Evolutionary conservation across 2,797 vertebrate species (phyloP).

Genomic region (Loriculus beryllinus): DNA sequence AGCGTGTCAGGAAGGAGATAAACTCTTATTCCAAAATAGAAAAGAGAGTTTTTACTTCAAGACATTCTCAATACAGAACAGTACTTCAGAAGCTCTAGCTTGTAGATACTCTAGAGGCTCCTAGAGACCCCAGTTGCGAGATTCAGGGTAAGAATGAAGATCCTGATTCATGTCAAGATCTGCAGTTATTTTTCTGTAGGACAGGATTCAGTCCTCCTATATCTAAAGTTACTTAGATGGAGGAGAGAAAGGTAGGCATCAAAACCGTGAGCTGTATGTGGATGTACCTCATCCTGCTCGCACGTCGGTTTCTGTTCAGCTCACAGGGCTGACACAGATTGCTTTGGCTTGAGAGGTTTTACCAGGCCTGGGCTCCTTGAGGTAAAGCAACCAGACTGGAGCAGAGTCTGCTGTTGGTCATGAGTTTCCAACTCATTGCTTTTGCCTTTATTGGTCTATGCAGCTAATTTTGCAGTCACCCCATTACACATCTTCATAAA

Average conservation of each 20-base stretch:
- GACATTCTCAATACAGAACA: background rate
- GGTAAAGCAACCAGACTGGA: background rate
- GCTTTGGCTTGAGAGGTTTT: background rate
- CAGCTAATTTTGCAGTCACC: background rate
- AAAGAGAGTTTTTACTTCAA: background rate
- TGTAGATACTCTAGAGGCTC: background rate
- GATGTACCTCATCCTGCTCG: rapidly evolving
- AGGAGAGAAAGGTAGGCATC: background rate
- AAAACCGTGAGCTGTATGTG: background rate
- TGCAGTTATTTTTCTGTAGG: background rate
- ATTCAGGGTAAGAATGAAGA: background rate
- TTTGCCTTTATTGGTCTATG: background rate
- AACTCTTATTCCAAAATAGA: background rate
- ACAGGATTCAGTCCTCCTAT: rapidly evolving
- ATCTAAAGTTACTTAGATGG: rapidly evolving
- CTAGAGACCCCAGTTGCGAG: background rate
- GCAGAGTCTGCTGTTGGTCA: background rate
- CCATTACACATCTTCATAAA: conserved; percentile 27
- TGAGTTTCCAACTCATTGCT: background rate
- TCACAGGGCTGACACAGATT: background rate
- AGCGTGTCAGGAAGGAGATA: background rate
- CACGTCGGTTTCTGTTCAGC: rapidly evolving
- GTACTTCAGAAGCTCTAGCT: background rate
- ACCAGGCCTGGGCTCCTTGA: background rate
- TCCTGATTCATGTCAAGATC: background rate